Percentiles rank a stretch among this genome's conserved stretches.
Conservation (phyloP, 2,113 vertebrate species). For the Pedetes capensis region DNA sequence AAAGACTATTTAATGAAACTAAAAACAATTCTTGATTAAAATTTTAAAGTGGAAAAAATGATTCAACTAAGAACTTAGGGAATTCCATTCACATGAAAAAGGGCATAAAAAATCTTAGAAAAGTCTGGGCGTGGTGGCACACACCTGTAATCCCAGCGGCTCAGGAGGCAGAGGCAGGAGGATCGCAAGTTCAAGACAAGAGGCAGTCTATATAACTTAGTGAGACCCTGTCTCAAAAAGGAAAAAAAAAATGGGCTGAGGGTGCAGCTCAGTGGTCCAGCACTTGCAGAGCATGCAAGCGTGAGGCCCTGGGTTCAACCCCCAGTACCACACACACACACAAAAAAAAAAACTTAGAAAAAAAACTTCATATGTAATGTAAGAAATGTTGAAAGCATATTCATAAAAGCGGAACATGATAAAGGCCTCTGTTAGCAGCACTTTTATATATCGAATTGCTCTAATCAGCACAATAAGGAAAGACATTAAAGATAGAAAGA, state of each 20-base stretch:
- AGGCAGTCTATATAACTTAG: too few relatives aligned
- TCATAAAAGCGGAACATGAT: neutral
- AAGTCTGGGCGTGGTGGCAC: too few relatives aligned
- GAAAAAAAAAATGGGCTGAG: too few relatives aligned
- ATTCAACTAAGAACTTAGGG: neutral
- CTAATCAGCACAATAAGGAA: neutral
- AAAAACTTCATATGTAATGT: neutral
- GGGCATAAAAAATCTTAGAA: neutral
- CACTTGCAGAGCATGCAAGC: too few relatives aligned
- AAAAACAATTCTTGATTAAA: neutral
- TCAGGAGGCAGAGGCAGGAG: too few relatives aligned
- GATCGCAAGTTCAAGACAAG: too few relatives aligned
- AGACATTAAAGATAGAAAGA: neutral
- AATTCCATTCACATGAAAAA: neutral
- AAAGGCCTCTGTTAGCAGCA: neutral
- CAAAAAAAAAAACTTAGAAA: too few relatives aligned
- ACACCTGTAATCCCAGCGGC: too few relatives aligned
- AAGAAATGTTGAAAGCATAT: neutral
- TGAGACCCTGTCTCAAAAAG: too few relatives aligned
- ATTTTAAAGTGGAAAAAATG: slow-evolving; percentile 21
- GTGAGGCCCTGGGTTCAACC: too few relatives aligned
- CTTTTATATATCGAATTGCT: neutral
- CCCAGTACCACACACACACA: too few relatives aligned
- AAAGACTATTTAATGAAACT: neutral
- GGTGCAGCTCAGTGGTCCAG: too few relatives aligned